Evolutionary conservation across 2,113 vertebrate species (phyloP), one percentile per base, ranked within the genome.

Genomic region (Chauna torquata): DNA sequence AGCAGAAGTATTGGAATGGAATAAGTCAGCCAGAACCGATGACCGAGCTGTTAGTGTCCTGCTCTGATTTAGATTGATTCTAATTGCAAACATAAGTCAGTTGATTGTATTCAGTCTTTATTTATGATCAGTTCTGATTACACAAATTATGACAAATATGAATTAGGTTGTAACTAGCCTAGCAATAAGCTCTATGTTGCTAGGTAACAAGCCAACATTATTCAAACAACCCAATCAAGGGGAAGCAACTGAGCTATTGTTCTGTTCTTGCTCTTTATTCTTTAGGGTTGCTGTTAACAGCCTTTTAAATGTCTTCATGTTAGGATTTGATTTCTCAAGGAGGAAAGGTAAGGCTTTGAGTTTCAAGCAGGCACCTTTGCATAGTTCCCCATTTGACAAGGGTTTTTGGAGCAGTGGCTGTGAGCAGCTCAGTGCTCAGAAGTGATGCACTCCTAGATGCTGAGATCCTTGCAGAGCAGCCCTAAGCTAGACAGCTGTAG

Each of bases 61-160:
- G 42, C 81, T 72, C 81, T 94, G 97, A 96, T 97, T 95, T 93
- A 97, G 96, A 98, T 96, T 90, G 96, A 98, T 98, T 98, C 92
- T 98, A 98, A 98, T 98, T 98, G 97, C 95, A 98, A 98, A 88
- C 96, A 96, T 96, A 97, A 98, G 96, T 97, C 97, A 97, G 95
- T 95, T 96, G 95, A 97, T 98, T 98, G 97, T 97, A 96, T 97
- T 96, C 90, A 94, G 96, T 96, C 96, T 98, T 98, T 98, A 98
- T 98, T 98, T 98, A 98, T 97, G 96, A 98, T 98, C 95, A 96
- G 68, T 95, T 98, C 96, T 98, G 97, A 98, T 98, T 98, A 98
- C 97, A 98, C 95, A 98, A 98, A 98, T 98, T 97, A 98, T 98
- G 97, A 98, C 97, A 98, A 98, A 98, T 98, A 98, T 96, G 97